Evolutionary conservation across 23 tunicate genomes (phyloP), one percentile per base, ranked within the genome.

Genomic region (Corella eumyota): DNA sequence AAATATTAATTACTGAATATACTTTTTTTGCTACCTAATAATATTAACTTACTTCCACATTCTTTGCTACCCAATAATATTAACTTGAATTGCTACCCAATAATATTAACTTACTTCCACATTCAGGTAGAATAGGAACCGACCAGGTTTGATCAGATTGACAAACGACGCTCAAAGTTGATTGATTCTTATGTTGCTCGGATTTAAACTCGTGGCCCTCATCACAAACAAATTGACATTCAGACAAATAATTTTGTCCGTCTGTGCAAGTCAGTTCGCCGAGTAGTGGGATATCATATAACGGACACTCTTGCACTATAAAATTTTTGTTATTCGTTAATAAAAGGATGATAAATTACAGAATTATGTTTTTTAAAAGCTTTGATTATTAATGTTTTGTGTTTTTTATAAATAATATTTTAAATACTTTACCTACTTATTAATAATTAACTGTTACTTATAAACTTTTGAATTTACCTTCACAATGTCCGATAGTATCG

Each of bases 401-500:
- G n/a, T n/a, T n/a, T n/a, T n/a, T n/a, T n/a, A n/a, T n/a, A n/a
- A n/a, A n/a, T n/a, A n/a, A n/a, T n/a, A 6, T 9, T 61, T 38
- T 26, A 23, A 25, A 26, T 25, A 60, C 25, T 25, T 53, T 15
- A 53, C 11, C 13, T 7, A 20, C n/a, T n/a, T 11, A n/a, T 15
- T 26, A 26, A 60, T 60, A 7, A 7, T 60, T 7, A 26, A 25
- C 13, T 40, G 48, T 40, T 40, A 9, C 11, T 40, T 40, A 15
- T 40, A 40, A 40, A 40, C 11, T 15, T 40, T 40, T 15, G 13
- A 40, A 40, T 40, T 74, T 70, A 85, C 95, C 65, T 76, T 62
- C 45, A 61, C 95, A 85, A 64, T 51, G 36, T 56, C 95, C 95
- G 11, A 85, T 70, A 0, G 67, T 67, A 24, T 47, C 69, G 30